These are phyloP conservation scores for Leptinotarsa rubiginosa DNA, from an alignment of 2,888 invertebrate genomes.

Conservation along the genomic window DNA sequence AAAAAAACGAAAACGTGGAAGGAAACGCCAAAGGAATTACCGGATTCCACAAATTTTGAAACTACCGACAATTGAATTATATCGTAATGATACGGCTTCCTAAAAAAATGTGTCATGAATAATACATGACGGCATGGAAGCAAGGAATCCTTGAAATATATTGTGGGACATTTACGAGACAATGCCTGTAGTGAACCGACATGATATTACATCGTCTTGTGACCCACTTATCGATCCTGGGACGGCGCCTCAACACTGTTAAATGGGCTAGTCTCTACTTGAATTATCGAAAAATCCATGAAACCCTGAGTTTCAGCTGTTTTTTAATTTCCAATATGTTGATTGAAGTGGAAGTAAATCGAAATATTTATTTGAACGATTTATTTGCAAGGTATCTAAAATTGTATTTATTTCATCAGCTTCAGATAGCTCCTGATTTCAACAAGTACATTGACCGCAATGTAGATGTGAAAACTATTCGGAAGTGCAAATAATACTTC, in stretches of 20 bases:
- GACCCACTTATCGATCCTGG: constrained; percentile 15
- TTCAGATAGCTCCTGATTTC: no score
- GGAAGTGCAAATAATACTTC: no score
- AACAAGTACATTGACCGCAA: no score
- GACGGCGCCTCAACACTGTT: background rate
- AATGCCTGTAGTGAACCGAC: background rate
- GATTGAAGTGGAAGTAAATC: background rate
- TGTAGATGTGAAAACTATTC: no score
- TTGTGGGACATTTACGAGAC: constrained; percentile 15
- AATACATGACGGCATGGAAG: constrained; percentile 7
- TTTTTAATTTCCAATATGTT: background rate
- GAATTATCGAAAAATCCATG: no score
- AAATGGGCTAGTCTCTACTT: background rate
- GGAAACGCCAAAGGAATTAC: constrained; percentile 1
- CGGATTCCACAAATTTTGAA: constrained; percentile 15
- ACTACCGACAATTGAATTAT: constrained; percentile 10
- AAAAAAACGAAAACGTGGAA: background rate
- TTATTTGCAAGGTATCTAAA: no score
- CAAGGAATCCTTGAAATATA: constrained; percentile 16
- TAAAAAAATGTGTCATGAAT: constrained; percentile 18
- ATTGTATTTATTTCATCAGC: no score
- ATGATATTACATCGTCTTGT: background rate
- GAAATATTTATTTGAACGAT: no score
- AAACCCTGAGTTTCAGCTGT: background rate
- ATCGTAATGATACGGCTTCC: constrained; percentile 5